Conservation (phyloP, 37 sponge, comb jelly and placozoan genomes). For the Oscarella lobularis region DNA sequence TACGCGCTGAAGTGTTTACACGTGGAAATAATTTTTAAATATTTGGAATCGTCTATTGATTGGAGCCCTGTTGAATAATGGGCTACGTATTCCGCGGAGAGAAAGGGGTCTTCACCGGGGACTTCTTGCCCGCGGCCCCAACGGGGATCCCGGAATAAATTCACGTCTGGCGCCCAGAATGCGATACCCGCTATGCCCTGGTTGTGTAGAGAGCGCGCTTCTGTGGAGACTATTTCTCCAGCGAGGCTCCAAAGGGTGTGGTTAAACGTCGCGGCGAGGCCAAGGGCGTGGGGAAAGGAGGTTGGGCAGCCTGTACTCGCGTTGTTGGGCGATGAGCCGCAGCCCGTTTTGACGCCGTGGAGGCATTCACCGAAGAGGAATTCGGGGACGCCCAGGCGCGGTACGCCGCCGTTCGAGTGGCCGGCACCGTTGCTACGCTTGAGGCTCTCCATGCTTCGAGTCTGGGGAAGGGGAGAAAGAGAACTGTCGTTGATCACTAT, state of each 20-base stretch:
- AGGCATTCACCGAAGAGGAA: neutral
- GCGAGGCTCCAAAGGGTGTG: neutral
- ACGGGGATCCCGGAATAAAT: neutral
- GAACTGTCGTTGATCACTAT: too few relatives aligned
- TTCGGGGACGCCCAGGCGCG: neutral
- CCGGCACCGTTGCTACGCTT: too few relatives aligned
- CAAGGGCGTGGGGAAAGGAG: too few relatives aligned
- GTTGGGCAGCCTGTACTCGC: neutral
- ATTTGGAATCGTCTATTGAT: neutral
- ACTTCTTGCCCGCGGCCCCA: constrained; percentile 7
- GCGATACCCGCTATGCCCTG: neutral
- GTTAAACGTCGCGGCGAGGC: neutral
- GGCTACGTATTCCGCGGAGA: neutral
- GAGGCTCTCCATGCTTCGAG: too few relatives aligned
- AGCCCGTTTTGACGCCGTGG: neutral
- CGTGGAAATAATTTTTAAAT: neutral
- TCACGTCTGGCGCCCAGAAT: neutral
- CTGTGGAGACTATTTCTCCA: constrained; percentile 1
- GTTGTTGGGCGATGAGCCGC: neutral
- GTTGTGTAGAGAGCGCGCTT: constrained; percentile 5
- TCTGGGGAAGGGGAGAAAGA: too few relatives aligned
- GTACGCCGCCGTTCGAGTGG: neutral
- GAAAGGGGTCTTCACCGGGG: constrained; percentile 2
- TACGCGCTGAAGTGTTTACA: constrained; percentile 2
- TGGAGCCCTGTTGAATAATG: neutral